Evolutionary conservation across 1,140 invertebrate species (phyloP).

Genomic region (Drosophila malerkotliana): DNA sequence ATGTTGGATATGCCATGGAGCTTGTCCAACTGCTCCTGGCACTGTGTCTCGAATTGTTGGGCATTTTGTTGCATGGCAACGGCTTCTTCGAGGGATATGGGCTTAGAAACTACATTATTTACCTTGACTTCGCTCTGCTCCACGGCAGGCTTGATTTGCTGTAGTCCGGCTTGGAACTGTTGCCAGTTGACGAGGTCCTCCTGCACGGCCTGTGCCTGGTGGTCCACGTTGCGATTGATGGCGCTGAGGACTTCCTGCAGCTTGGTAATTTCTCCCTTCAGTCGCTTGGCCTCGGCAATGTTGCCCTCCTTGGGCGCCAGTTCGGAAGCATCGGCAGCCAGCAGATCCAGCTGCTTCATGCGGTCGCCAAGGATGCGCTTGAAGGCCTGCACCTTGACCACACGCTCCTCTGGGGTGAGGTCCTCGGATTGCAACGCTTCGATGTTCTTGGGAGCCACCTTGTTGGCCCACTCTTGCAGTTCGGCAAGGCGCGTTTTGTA

Average conservation of each 20-base stretch:
- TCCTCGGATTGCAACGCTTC: conserved; percentile 89
- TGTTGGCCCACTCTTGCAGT: conserved; percentile 89
- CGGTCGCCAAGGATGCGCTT: conserved; percentile 90
- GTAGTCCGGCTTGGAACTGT: conserved; percentile 91
- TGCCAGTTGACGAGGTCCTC: conserved; percentile 93
- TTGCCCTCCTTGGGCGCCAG: conserved; percentile 87
- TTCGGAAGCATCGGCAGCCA: conserved; percentile 91
- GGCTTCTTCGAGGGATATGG: conserved; percentile 91
- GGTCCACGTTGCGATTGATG: conserved; percentile 89
- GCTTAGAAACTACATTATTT: conserved; percentile 89
- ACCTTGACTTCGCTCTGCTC: conserved; percentile 92
- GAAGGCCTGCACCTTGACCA: conserved; percentile 88
- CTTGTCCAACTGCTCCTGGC: conserved; percentile 89
- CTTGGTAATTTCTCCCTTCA: conserved; percentile 88
- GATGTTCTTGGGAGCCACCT: conserved; percentile 90
- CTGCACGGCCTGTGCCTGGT: conserved; percentile 89
- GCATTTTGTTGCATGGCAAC: conserved; percentile 89
- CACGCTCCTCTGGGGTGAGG: conserved; percentile 90
- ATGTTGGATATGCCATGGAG: conserved; percentile 89
- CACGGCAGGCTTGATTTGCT: conserved; percentile 94
- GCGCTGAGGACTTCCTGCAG: conserved; percentile 88
- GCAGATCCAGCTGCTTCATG: conserved; percentile 88
- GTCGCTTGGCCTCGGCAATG: conserved; percentile 87
- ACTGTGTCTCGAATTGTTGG: conserved; percentile 89
- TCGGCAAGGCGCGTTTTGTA: conserved; percentile 89